Percentiles rank a stretch among this genome's conserved stretches.
These are phyloP conservation scores for Hestina assimilis DNA, from an alignment of 1,140 invertebrate genomes.

Conservation along the genomic window DNA sequence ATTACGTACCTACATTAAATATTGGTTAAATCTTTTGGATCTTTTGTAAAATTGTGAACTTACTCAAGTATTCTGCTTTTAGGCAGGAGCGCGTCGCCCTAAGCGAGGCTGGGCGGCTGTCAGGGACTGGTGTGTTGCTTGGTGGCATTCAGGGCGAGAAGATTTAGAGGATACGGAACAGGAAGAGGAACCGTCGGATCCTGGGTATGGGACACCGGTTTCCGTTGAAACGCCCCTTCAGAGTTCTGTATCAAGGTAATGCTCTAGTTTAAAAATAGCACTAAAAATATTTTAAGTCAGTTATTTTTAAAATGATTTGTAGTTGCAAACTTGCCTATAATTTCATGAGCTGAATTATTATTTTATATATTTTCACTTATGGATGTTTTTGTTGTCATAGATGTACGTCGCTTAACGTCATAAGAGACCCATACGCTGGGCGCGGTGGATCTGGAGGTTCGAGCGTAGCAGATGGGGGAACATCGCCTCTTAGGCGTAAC, in stretches of 20 bases:
- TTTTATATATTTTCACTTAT: not conserved
- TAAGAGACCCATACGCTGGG: slow-evolving; percentile 83
- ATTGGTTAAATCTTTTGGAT: no score
- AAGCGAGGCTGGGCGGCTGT: slow-evolving; percentile 80
- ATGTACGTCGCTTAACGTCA: slow-evolving; percentile 90
- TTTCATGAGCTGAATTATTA: no score
- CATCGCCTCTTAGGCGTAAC: slow-evolving; percentile 65
- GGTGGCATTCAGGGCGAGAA: slow-evolving; percentile 91
- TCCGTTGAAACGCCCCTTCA: slow-evolving; percentile 92
- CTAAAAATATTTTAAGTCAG: no score
- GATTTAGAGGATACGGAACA: slow-evolving; percentile 87
- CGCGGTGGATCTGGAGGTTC: slow-evolving; percentile 63
- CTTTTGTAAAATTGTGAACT: not conserved
- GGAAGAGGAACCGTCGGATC: slow-evolving; percentile 83
- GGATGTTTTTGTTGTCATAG: slow-evolving; percentile 46
- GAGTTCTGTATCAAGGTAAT: slow-evolving; percentile 86
- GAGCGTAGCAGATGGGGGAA: slow-evolving; percentile 53
- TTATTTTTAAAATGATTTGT: no score
- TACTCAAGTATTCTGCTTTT: slow-evolving; percentile 1
- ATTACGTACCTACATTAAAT: no score
- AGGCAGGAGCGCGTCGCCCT: slow-evolving; percentile 37
- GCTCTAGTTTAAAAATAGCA: not conserved
- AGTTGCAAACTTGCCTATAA: no score
- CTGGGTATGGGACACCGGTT: slow-evolving; percentile 88
- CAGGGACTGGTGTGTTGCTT: slow-evolving; percentile 89